phyloP scores from a whole-genome alignment of 2,113 vertebrate species.

The Holacanthus passer region DNA sequence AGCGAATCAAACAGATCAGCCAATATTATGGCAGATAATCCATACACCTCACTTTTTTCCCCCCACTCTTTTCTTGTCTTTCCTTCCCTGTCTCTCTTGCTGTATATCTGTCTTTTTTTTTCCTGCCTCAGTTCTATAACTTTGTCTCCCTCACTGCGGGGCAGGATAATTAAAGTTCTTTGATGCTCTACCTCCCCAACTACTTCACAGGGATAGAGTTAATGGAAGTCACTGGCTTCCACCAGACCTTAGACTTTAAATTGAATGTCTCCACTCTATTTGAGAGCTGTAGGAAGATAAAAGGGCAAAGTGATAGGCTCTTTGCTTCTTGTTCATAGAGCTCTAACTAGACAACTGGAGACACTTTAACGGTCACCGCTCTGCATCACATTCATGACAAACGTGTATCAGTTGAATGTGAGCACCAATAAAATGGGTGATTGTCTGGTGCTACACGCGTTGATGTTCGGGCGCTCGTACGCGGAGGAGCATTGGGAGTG shows the following conservation, averaged over 20 bases:
- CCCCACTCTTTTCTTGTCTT: not conserved
- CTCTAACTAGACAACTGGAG: constrained; percentile 63
- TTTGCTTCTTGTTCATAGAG: constrained; percentile 58
- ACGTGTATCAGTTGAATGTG: constrained; percentile 47
- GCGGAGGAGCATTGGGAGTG: not conserved
- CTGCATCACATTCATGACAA: constrained; percentile 57
- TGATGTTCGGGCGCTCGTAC: constrained; percentile 23
- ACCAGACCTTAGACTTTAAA: constrained; percentile 72
- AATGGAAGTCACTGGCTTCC: constrained; percentile 73
- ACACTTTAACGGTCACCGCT: constrained; percentile 62
- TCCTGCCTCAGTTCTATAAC: constrained; percentile 42
- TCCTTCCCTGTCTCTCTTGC: constrained; percentile 17
- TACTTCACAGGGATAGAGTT: constrained; percentile 67
- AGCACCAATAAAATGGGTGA: constrained; percentile 38
- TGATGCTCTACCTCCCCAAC: constrained; percentile 58
- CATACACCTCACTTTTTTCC: constrained; percentile 30
- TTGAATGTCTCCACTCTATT: constrained; percentile 77
- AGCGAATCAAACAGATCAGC: constrained; percentile 51
- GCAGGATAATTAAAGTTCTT: constrained; percentile 73
- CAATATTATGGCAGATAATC: constrained; percentile 50
- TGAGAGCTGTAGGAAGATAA: constrained; percentile 69
- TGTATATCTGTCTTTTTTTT: constrained; percentile 11
- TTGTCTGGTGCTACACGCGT: constrained; percentile 14
- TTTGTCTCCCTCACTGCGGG: constrained; percentile 38
- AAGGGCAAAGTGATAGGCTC: constrained; percentile 65